These are phyloP conservation scores for Brachyrhaphis roseni DNA, from an alignment of 2,797 vertebrate genomes.

Conservation along the genomic window DNA sequence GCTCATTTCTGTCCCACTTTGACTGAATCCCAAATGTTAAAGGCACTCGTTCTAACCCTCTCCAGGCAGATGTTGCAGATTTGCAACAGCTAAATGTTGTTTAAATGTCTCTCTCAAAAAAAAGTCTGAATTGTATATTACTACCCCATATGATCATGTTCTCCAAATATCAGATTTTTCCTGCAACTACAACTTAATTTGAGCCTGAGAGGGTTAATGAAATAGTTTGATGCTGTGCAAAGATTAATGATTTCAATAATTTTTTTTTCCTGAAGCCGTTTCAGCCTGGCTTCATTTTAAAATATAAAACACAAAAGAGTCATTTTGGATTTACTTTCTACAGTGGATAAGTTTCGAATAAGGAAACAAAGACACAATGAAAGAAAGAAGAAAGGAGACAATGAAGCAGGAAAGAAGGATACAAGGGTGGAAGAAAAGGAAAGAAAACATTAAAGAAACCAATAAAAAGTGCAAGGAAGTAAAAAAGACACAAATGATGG, in stretches of 20 bases:
- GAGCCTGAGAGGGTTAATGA: too few relatives aligned
- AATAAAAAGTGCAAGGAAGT: not conserved
- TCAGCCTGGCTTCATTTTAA: constrained; percentile 34
- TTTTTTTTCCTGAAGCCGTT: constrained; percentile 36
- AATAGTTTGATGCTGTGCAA: constrained; percentile 64
- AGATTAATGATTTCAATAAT: constrained; percentile 52
- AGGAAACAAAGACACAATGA: not conserved
- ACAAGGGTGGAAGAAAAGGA: not conserved
- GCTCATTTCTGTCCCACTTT: constrained; percentile 64
- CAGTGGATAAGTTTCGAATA: not conserved
- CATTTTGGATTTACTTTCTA: not conserved
- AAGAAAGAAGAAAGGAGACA: not conserved
- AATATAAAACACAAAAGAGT: not conserved
- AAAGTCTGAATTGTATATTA: too few relatives aligned
- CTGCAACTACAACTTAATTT: too few relatives aligned
- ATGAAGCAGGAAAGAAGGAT: not conserved
- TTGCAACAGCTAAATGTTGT: too few relatives aligned
- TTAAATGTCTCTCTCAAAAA: too few relatives aligned
- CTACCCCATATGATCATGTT: too few relatives aligned
- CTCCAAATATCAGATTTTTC: too few relatives aligned
- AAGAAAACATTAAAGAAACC: not conserved
- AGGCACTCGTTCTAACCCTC: constrained; percentile 90
- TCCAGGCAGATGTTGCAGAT: too few relatives aligned
- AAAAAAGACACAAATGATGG: not conserved
- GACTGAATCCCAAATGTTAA: constrained; percentile 69